Percentiles rank a stretch among this genome's conserved stretches.
phyloP scores from a whole-genome alignment of 1,140 invertebrate genomes.

The Apis dorsata region DNA sequence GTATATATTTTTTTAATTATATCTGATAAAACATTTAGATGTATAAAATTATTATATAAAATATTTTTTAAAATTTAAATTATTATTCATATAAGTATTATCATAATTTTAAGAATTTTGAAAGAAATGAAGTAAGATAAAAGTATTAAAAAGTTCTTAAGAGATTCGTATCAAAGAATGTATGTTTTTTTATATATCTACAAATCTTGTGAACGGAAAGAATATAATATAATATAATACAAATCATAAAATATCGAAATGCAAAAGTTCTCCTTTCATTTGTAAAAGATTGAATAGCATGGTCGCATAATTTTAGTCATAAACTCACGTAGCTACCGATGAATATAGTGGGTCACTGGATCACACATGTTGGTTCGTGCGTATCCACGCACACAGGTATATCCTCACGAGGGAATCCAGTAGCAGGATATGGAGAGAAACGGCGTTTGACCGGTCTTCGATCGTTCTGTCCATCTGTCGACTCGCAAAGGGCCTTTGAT shows the following conservation, averaged over 20 bases:
- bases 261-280: background rate
- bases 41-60: too few species aligned
- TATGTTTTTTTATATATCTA: background rate
- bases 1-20: too few species aligned
- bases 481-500: background rate
- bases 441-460: slow-evolving; percentile 46
- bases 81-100: background rate
- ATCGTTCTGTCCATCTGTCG: slow-evolving; percentile 46
- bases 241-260: background rate
- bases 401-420: slow-evolving; percentile 44
- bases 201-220: too few species aligned
- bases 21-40: too few species aligned
- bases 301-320: slow-evolving; percentile 39
- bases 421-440: slow-evolving; percentile 66
- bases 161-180: background rate
- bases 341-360: slow-evolving; percentile 68
- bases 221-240: too few species aligned
- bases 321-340: slow-evolving; percentile 30
- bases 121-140: rapidly evolving
- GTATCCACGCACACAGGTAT: slow-evolving; percentile 31
- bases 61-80: too few species aligned
- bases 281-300: slow-evolving; percentile 3
- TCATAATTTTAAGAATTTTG: background rate
- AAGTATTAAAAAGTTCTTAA: background rate
- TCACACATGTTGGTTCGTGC: slow-evolving; percentile 49